phyloP scores from a whole-genome alignment of 2,797 vertebrate species.

The Crenichthys baileyi region DNA sequence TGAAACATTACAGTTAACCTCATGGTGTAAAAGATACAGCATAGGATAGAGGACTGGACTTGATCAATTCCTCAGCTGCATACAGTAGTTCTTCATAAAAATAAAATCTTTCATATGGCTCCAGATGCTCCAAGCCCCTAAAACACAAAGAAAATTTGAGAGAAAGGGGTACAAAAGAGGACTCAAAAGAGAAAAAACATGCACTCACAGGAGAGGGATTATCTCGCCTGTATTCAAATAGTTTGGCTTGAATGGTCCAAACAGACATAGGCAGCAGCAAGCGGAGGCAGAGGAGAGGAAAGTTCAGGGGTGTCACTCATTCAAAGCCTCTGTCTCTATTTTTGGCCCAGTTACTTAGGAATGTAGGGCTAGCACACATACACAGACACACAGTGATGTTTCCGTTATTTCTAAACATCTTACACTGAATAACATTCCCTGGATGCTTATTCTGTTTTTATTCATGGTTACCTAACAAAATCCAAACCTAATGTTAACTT shows the following conservation, averaged over 20 bases:
- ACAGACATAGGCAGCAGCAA: constrained; percentile 38
- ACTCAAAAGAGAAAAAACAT: constrained; percentile 11
- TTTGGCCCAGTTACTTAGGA: constrained; percentile 45
- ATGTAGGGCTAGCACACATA: constrained; percentile 1
- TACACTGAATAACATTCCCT: neutral
- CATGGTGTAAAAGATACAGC: neutral
- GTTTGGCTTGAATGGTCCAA: constrained; percentile 65
- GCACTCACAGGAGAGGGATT: constrained; percentile 27
- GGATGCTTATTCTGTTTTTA: neutral
- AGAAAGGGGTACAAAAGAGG: constrained; percentile 2
- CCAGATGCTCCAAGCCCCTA: neutral
- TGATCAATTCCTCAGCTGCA: neutral
- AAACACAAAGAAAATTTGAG: constrained; percentile 22
- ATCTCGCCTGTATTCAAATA: constrained; percentile 73
- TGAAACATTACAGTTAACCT: neutral
- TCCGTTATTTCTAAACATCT: neutral
- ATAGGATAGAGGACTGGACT: constrained; percentile 5
- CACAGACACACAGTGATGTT: constrained; percentile 12
- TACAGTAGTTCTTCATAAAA: constrained; percentile 18
- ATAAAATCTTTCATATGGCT: constrained; percentile 25
- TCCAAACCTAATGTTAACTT: neutral
- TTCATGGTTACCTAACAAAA: too few species aligned
- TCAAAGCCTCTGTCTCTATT: constrained; percentile 69
- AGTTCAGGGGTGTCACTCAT: constrained; percentile 78
- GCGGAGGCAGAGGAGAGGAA: constrained; percentile 64